A percentile compares a stretch with the other conserved stretches of the same genome.
Evolutionary conservation across 2,888 invertebrate genomes (phyloP).

Genomic region (Hoplodrina blanda): DNA sequence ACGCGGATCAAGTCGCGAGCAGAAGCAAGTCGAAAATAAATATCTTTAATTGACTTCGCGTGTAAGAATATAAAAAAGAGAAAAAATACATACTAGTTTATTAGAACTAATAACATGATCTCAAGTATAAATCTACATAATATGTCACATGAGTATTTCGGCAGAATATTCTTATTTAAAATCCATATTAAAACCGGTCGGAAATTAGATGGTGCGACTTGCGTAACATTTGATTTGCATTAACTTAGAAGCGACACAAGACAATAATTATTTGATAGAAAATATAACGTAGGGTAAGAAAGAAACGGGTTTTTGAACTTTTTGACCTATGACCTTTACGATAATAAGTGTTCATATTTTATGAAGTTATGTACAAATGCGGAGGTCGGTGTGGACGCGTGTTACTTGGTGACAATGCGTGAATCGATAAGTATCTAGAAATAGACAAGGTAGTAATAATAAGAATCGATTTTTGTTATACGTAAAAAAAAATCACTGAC

Average conservation of each 20-base stretch:
- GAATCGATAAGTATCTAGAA: slow-evolving; percentile 14
- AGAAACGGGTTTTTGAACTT: slow-evolving; percentile 28
- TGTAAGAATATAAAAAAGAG: no score
- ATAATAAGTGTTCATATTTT: slow-evolving; percentile 16
- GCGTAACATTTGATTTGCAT: slow-evolving; percentile 29
- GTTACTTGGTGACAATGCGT: neutral
- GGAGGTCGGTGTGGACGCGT: neutral
- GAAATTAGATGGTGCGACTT: slow-evolving; percentile 1
- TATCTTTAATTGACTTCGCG: no score
- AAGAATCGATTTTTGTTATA: no score
- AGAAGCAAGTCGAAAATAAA: no score
- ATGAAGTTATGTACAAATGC: slow-evolving; percentile 1
- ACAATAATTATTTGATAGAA: neutral
- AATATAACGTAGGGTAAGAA: slow-evolving; percentile 14
- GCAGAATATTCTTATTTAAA: slow-evolving; percentile 1
- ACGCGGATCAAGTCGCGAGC: no score
- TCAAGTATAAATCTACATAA: neutral
- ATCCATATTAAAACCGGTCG: slow-evolving; percentile 22
- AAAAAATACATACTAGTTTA: no score
- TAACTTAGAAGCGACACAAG: neutral
- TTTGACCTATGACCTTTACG: slow-evolving; percentile 23
- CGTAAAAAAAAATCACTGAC: neutral
- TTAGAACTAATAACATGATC: no score
- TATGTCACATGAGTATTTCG: slow-evolving; percentile 2
- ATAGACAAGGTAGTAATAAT: neutral